Evolutionary conservation across 2,797 vertebrate genomes (phyloP).

Genomic region (Sebastes elongatus): DNA sequence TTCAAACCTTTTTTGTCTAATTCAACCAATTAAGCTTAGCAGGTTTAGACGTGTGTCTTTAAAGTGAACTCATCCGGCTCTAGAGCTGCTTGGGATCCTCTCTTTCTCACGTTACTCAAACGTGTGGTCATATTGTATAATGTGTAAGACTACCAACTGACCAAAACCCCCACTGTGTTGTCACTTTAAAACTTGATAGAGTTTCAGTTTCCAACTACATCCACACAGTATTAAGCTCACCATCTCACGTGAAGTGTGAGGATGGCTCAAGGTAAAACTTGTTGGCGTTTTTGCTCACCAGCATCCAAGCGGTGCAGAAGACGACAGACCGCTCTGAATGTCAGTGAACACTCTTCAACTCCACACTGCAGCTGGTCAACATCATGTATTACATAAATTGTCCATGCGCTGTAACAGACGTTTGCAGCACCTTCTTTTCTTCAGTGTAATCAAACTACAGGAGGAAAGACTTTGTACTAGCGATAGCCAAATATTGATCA

Average conservation of each 20-base stretch:
- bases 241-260: neutral
- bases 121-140: neutral
- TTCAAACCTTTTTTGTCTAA: conserved; percentile 2
- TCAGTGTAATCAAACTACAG: neutral
- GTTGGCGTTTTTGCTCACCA: neutral
- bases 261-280: neutral
- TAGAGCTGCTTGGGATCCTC: neutral
- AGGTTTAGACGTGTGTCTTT: conserved; percentile 6
- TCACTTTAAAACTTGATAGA: neutral
- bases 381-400: neutral
- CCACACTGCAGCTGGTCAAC: neutral
- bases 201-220: neutral
- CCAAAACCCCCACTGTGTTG: neutral
- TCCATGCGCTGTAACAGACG: neutral
- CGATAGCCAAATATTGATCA: neutral
- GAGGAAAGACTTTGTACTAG: neutral
- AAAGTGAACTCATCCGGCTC: neutral
- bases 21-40: conserved; percentile 8
- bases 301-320: neutral
- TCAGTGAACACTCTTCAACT: neutral
- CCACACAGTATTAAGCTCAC: neutral
- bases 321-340: neutral
- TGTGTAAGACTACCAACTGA: neutral
- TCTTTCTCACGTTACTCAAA: neutral
- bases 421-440: neutral